Base-by-base conservation (phyloP, 2,113 vertebrate genomes). In the Ahaetulla prasina region DNA sequence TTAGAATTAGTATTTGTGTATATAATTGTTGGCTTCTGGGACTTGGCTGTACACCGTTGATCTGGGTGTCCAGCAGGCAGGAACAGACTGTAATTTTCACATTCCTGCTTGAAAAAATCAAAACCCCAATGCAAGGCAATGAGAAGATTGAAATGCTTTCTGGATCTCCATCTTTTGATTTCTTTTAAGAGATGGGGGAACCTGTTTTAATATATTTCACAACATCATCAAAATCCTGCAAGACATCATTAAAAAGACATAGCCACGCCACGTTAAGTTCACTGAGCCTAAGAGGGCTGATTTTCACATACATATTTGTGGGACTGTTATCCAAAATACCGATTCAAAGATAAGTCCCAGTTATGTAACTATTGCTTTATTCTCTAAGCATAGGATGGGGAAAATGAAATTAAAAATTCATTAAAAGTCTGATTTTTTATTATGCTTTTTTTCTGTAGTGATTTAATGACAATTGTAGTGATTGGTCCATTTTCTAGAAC, bases 161-260 rank as follows among this genome's bases (percentile, higher is more conserved):
- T 45, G 95, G 87, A 89, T 47, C 90, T 89, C 55, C 57, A 95
- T 18, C 27, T 22, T 55, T 90, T 74, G 35, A 35, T 74, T 3
- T 74, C 63, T 74, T 74, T 74, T 74, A 74, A 74, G 63, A 74
- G 30, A 35, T 74, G n/a, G 68, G n/a, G 16, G 14, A 39, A 39
- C n/a, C 16, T 80, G 39, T 80, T 80, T 80, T 39, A 80, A 80
- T 80, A 85, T 85, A 94, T 93, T 80, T 91, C 84, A 22, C 30
- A 95, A 92, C 95, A 94, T 94, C 96, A 94, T 91, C 96, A 94
- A 94, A 95, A 94, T 93, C 88, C 93, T 96, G 92, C 92, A 90
- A 93, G 85, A 89, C 93, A 93, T 85, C 95, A 95, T 68, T 94
- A 60, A 93, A 97, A 96, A 94, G 12, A 47, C 6, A 20, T 63